Evolutionary conservation across 2,888 invertebrate genomes (phyloP).

Genomic region (Arctia plantaginis): DNA sequence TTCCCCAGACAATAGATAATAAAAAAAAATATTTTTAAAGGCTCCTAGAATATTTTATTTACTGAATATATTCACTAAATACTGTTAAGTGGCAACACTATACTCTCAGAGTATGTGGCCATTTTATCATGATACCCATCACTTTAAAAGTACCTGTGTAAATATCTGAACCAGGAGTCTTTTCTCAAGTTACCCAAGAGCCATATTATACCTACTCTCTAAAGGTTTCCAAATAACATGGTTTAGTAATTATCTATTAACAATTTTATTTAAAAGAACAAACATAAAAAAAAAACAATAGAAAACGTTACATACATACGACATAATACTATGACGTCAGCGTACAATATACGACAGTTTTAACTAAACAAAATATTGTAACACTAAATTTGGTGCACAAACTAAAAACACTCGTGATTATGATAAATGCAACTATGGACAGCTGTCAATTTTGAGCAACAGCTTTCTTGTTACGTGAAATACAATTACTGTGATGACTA

Average conservation of each 20-base stretch:
- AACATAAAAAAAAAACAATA: slow-evolving; percentile 8
- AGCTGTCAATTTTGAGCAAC: slow-evolving; percentile 14
- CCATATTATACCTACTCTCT: background rate
- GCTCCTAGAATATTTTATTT: background rate
- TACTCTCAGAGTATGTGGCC: background rate
- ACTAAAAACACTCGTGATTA: slow-evolving; percentile 46
- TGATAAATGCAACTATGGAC: slow-evolving; percentile 44
- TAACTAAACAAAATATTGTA: slow-evolving; percentile 42
- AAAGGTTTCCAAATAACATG: background rate
- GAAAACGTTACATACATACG: slow-evolving; percentile 24
- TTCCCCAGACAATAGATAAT: background rate
- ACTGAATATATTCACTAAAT: background rate
- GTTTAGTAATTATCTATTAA: slow-evolving; percentile 16
- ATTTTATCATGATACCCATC: background rate
- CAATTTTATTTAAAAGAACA: slow-evolving; percentile 17
- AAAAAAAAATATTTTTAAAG: background rate
- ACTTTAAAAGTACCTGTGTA: too few species aligned
- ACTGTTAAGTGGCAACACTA: background rate
- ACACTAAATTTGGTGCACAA: slow-evolving; percentile 56
- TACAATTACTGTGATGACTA: background rate
- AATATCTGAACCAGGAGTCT: background rate
- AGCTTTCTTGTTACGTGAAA: background rate
- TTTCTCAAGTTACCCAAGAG: background rate
- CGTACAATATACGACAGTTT: slow-evolving; percentile 24
- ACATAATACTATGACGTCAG: slow-evolving; percentile 53